Evolutionary conservation across 2,113 vertebrate genomes (phyloP).

Genomic region (Pelodiscus sinensis): DNA sequence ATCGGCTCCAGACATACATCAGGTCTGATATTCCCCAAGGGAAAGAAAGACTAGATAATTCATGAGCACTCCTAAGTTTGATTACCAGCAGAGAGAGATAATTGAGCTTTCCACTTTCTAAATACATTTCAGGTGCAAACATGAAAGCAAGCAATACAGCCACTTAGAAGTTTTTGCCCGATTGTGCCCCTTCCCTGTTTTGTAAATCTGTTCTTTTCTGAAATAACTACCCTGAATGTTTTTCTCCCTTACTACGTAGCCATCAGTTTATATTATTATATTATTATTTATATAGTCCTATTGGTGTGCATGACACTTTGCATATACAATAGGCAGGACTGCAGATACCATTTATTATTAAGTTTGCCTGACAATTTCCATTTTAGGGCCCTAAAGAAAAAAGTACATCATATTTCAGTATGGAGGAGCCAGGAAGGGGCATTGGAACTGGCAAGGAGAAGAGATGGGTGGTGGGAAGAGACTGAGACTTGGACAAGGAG

Average conservation of each 20-base stretch:
- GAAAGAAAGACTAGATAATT: background rate
- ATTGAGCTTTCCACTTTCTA: background rate
- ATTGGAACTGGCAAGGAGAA: background rate
- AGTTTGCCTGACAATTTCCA: background rate
- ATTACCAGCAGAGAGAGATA: background rate
- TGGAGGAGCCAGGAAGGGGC: background rate
- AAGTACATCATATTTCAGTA: background rate
- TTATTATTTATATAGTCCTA: background rate
- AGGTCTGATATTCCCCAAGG: fast-evolving
- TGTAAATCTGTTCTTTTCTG: background rate
- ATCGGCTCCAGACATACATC: background rate
- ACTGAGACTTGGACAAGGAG: background rate
- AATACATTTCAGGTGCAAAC: background rate
- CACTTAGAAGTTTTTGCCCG: background rate
- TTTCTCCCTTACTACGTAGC: background rate
- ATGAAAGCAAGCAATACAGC: fast-evolving
- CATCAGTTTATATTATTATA: fast-evolving
- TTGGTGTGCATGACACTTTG: background rate
- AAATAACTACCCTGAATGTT: background rate
- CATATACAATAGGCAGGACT: fast-evolving
- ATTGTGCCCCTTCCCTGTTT: background rate
- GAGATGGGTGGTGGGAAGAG: too few relatives aligned
- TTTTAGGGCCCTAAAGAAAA: background rate
- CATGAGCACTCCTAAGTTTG: background rate
- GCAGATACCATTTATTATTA: background rate